A percentile compares a stretch with the other conserved stretches of the same genome.
phyloP scores from a whole-genome alignment of 1,140 invertebrate species.

The Orussus abietinus region DNA sequence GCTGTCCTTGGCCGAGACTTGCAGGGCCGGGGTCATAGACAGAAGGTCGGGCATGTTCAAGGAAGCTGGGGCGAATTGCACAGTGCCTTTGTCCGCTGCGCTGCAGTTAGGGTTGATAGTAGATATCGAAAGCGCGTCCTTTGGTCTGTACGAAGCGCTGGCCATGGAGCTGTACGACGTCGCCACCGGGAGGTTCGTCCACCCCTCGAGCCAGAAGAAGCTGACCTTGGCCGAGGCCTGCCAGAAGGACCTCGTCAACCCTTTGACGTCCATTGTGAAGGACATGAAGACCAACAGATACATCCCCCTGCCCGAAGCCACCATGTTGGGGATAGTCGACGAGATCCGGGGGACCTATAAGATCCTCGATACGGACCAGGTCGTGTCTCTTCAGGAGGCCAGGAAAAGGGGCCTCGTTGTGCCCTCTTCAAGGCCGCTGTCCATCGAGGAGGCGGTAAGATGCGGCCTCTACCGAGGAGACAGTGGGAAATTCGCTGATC shows the following conservation, averaged over 20 bases:
- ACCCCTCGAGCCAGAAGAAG: slow-evolving; percentile 75
- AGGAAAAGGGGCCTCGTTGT: slow-evolving; percentile 71
- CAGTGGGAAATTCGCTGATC: slow-evolving; percentile 76
- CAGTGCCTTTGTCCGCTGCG: slow-evolving; percentile 68
- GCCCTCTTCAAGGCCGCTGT: slow-evolving; percentile 64
- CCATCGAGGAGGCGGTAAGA: slow-evolving; percentile 73
- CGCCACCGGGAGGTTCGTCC: slow-evolving; percentile 68
- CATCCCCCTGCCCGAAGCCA: slow-evolving; percentile 70
- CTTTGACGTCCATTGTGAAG: slow-evolving; percentile 74
- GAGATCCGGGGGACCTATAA: slow-evolving; percentile 66
- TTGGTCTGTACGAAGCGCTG: slow-evolving; percentile 78
- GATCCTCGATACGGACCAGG: slow-evolving; percentile 58
- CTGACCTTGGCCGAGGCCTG: slow-evolving; percentile 77
- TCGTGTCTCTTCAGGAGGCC: slow-evolving; percentile 68
- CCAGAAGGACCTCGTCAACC: slow-evolving; percentile 76
- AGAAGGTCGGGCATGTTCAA: slow-evolving; percentile 73
- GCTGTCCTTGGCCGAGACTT: slow-evolving; percentile 72
- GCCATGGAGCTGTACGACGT: slow-evolving; percentile 77
- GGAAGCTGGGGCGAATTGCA: slow-evolving; percentile 63
- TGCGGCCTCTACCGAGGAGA: slow-evolving; percentile 73
- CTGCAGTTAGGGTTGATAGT: slow-evolving; percentile 74
- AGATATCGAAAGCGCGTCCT: slow-evolving; percentile 78
- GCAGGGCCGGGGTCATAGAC: slow-evolving; percentile 79
- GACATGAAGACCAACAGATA: slow-evolving; percentile 68
- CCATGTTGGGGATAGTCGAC: slow-evolving; percentile 71